phyloP scores from a whole-genome alignment of 2,888 invertebrate genomes.

The Andrena haemorrhoa region DNA sequence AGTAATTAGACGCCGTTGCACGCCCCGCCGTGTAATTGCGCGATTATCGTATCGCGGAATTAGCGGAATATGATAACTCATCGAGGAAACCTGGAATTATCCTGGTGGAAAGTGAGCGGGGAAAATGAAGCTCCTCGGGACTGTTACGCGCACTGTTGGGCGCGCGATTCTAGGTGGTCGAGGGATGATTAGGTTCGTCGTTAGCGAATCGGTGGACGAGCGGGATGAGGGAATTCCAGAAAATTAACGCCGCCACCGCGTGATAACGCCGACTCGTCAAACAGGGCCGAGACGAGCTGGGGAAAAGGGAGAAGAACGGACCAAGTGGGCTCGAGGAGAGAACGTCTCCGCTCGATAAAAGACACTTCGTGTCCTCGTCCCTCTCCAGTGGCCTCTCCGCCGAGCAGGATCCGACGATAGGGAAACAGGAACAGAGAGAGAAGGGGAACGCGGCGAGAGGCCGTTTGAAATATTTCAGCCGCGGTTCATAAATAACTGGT shows the following conservation, averaged over 20 bases:
- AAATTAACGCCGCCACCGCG: conserved; percentile 24
- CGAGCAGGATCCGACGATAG: conserved; percentile 6
- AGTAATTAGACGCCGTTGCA: conserved; percentile 13
- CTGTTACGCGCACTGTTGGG: too few species aligned
- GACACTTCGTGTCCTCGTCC: conserved; percentile 43
- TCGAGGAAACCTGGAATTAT: background rate
- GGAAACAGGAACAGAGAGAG: background rate
- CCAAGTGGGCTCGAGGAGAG: conserved; percentile 42
- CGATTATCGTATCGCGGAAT: conserved; percentile 26
- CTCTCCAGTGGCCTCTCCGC: background rate
- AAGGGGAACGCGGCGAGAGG: background rate
- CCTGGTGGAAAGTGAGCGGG: background rate
- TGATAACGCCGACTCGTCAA: conserved; percentile 48
- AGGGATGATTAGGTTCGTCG: background rate
- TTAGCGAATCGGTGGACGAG: background rate
- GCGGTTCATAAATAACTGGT: conserved; percentile 55
- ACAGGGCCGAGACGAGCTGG: conserved; percentile 14
- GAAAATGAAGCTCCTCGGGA: background rate
- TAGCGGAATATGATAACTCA: conserved; percentile 15
- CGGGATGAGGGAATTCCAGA: conserved; percentile 21
- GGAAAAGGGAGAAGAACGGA: conserved; percentile 7
- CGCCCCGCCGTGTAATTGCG: conserved; percentile 19
- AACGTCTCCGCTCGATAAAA: conserved; percentile 60
- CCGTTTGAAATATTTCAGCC: conserved; percentile 51
- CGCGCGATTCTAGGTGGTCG: background rate